Evolutionary conservation across 2,113 vertebrate species (phyloP), one percentile per base, ranked within the genome.

Genomic region (Anas platyrhynchos): DNA sequence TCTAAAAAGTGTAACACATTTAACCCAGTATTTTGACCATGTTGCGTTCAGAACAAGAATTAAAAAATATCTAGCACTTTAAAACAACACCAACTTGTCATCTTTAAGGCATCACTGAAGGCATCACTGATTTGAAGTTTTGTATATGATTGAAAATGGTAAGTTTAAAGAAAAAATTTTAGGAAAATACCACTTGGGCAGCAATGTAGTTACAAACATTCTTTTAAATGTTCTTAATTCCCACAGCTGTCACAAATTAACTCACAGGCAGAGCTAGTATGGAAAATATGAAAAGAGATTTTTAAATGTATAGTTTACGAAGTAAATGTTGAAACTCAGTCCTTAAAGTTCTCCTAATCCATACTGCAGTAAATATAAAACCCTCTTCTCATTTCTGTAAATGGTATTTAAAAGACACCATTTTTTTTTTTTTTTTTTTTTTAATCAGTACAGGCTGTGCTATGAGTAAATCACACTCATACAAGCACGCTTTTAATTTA

Each of bases 51-150:
- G 43, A 93, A 55, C 31, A 79, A 73, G 18, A 78, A 61, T 69
- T 59, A 85, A 83, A 85, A 63, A 78, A 44, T 48, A 14, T 43
- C 9, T 88, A 79, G 46, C 52, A 20, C 29, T 55, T 59, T 94
- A 74, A 90, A 92, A 66, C 26, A 80, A 17, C 38, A 61, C 43
- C 17, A 71, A 16, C 23, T n/a, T 95, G 11, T 90, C 44, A 92
- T 81, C 93, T 91, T 78, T 75, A 86, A 96, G 58, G 65, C 43
- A 77, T 74, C 46, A 46, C 18, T 84, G 36, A 86, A 96, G 58
- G 67, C 43, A 77, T 74, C 46, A 46, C 18, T 84, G 36, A 41
- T 29, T 85, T 84, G 62, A 80, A 58, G 90, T 61, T 86, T 91
- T 69, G 10, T 61, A 87, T 82, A 13, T 92, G 41, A 90, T 46